Evolutionary conservation across 2,113 vertebrate genomes (phyloP).

Genomic region (Phylloscopus trochilus): DNA sequence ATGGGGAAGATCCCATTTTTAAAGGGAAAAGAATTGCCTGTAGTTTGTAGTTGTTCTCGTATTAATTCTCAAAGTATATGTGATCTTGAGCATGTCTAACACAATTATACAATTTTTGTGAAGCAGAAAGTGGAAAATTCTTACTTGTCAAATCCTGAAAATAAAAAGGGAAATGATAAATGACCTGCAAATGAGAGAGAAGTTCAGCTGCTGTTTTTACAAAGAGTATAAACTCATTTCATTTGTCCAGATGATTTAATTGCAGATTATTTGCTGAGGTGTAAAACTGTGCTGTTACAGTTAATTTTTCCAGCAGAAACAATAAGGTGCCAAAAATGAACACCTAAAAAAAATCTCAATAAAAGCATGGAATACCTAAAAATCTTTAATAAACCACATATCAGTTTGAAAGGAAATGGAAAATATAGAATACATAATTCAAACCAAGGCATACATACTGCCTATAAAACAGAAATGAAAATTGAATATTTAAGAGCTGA

Average conservation of each 20-base stretch:
- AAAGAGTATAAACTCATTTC: background rate
- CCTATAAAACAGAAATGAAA: background rate
- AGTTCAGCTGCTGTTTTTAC: background rate
- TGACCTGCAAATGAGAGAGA: background rate
- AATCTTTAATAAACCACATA: background rate
- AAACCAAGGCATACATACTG: background rate
- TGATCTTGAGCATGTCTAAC: background rate
- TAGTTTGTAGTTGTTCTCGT: background rate
- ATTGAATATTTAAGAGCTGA: background rate
- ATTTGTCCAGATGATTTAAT: background rate
- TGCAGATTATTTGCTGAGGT: background rate
- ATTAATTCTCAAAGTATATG: background rate
- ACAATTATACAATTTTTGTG: background rate
- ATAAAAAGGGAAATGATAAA: background rate
- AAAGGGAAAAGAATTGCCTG: background rate
- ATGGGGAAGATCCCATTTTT: accelerated
- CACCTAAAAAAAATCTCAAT: background rate
- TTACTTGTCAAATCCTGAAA: background rate
- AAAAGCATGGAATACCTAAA: background rate
- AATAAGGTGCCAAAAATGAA: background rate
- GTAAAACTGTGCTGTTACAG: background rate
- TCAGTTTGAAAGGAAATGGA: background rate
- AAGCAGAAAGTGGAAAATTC: background rate
- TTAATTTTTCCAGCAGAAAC: background rate
- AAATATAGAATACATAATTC: background rate